Conservation (phyloP, 2,888 invertebrate species). For the Idaea dimidiata region DNA sequence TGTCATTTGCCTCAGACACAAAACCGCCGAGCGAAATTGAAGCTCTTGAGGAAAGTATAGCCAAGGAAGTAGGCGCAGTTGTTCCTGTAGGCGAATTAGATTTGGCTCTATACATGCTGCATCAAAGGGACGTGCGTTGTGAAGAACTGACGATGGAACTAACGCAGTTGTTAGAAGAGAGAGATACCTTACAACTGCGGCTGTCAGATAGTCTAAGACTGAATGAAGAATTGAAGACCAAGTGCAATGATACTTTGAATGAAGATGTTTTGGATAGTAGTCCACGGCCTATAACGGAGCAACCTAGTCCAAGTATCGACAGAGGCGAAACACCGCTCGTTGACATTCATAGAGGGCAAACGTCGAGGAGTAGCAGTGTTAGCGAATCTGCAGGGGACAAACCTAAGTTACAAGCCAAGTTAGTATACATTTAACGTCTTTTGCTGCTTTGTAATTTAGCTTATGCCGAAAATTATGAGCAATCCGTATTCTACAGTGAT, state of each 20-base stretch:
- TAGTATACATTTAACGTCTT: slow-evolving; percentile 34
- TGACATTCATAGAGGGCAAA: slow-evolving; percentile 59
- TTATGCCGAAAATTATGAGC: neutral
- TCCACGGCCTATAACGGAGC: slow-evolving; percentile 51
- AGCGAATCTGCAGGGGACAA: slow-evolving; percentile 68
- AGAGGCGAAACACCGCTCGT: slow-evolving; percentile 53
- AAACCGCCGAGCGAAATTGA: slow-evolving; percentile 51
- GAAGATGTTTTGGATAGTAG: slow-evolving; percentile 49
- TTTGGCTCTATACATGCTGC: slow-evolving; percentile 90
- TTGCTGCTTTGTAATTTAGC: neutral
- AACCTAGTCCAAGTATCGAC: slow-evolving; percentile 53
- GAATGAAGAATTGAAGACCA: slow-evolving; percentile 80
- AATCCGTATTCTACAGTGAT: too few species aligned
- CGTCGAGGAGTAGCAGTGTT: slow-evolving; percentile 66
- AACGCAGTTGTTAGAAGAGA: slow-evolving; percentile 90
- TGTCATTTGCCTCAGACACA: slow-evolving; percentile 70
- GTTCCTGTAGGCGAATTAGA: slow-evolving; percentile 86
- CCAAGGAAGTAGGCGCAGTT: slow-evolving; percentile 59
- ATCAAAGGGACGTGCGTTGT: slow-evolving; percentile 91
- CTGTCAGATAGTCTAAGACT: slow-evolving; percentile 90
- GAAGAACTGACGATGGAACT: slow-evolving; percentile 93
- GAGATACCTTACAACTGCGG: slow-evolving; percentile 91
- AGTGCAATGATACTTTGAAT: slow-evolving; percentile 45
- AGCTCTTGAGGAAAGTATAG: slow-evolving; percentile 33
- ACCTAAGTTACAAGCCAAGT: slow-evolving; percentile 73